phyloP scores from a whole-genome alignment of 2,888 invertebrate genomes.

The Cheilosia grossa region DNA sequence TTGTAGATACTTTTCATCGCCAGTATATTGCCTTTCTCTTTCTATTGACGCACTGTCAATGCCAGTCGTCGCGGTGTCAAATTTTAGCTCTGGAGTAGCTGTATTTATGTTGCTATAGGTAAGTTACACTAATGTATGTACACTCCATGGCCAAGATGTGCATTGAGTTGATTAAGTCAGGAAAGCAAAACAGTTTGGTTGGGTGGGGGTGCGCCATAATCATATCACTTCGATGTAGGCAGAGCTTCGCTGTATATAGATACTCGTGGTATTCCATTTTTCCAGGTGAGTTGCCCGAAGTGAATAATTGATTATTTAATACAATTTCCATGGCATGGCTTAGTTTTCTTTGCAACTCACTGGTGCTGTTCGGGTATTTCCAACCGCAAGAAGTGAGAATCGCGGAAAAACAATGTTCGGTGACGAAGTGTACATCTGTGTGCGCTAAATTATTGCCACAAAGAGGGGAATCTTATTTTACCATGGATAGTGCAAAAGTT shows the following conservation, averaged over 20 bases:
- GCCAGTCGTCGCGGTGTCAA: slow-evolving; percentile 27
- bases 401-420: background rate
- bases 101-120: slow-evolving; percentile 46
- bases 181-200: background rate
- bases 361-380: background rate
- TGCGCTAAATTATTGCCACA: slow-evolving; percentile 44
- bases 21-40: slow-evolving; percentile 27
- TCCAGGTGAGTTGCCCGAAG: slow-evolving; percentile 58
- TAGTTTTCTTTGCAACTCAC: background rate
- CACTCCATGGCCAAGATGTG: slow-evolving; percentile 38
- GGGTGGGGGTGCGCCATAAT: background rate
- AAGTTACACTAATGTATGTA: slow-evolving; percentile 36
- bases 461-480: slow-evolving; percentile 16
- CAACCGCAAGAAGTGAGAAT: background rate
- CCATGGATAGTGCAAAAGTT: slow-evolving; percentile 23
- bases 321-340: slow-evolving; percentile 41
- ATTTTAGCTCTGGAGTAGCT: slow-evolving; percentile 11
- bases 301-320: slow-evolving; percentile 71
- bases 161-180: slow-evolving; percentile 52
- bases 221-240: background rate
- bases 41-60: slow-evolving; percentile 24
- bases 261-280: slow-evolving; percentile 40
- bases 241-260: background rate
- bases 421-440: background rate
- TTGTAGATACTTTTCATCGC: slow-evolving; percentile 46